Base-by-base conservation (phyloP, 2,113 vertebrate species). In the Antechinus stuartii region DNA sequence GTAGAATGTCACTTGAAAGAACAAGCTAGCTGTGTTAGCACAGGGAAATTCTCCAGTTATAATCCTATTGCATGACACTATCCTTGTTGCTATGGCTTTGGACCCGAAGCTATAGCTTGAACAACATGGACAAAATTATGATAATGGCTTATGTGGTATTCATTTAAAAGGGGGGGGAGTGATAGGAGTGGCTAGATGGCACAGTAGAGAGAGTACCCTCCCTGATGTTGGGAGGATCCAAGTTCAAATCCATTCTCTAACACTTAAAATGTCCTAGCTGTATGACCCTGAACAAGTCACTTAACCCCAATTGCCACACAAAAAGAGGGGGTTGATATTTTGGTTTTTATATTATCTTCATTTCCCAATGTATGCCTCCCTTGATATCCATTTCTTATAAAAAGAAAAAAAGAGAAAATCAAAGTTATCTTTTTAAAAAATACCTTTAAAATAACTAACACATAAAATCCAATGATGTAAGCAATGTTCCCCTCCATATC, bases 1-100 rank as follows among this genome's bases (percentile, higher is more conserved):
- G 91, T n/a, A 42, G 76, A 89, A 92, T 96, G 57, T 68, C 90
- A 96, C 91, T 50, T 0, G 91, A n/a, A 91, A 55, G 94, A 90
- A 53, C 68, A 24, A 35, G 54, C 53, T 8, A n/a, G 1, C 68
- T 84, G 16, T 84, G 24, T 0, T 0, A 46, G 54, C 68, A 26
- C n/a, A 0, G 93, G 50, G 53, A 24, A 47, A 89, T 0, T 8
- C 52, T 47, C 0, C 2, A 35, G 53, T 84, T 57, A 0, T 30
- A 25, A 42, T 6, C 0, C 0, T 47, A 19, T 6, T 16, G 61
- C 46, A 23, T 42, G 53, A 3, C 19, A 54, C 76, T 0, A 0
- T n/a, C 50, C 46, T 25, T 25, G 61, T 92, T 0, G 35, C 7
- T 2, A 56, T 10, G 89, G 42, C 93, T 54, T 10, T 42, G n/a